Evolutionary conservation across 2,888 invertebrate species (phyloP).

Genomic region (Synergus itoensis): DNA sequence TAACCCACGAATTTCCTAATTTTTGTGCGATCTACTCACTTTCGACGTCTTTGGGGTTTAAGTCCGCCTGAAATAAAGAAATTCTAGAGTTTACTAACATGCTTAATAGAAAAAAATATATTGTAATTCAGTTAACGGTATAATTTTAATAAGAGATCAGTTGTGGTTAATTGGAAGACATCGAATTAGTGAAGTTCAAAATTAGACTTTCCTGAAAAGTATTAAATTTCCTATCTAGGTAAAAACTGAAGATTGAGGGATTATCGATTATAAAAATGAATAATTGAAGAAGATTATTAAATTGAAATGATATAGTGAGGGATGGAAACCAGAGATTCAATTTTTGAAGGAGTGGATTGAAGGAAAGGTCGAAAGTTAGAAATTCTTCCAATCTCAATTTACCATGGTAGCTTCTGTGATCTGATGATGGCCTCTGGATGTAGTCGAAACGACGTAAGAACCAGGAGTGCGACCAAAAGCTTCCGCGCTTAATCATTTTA

Average conservation of each 20-base stretch:
- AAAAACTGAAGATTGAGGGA: constrained; percentile 44
- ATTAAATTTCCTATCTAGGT: not conserved
- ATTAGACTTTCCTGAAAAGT: not conserved
- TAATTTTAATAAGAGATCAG: not conserved
- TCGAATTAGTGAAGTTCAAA: not conserved
- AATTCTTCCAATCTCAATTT: constrained; percentile 48
- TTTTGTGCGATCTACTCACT: constrained; percentile 83
- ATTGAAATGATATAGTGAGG: not conserved
- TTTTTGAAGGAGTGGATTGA: not conserved
- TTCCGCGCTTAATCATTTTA: constrained; percentile 86
- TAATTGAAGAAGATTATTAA: not conserved
- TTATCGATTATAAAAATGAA: not conserved
- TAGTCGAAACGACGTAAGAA: constrained; percentile 87
- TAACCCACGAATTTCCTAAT: not conserved
- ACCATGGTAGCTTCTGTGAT: constrained; percentile 71
- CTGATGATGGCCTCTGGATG: constrained; percentile 79
- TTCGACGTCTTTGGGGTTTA: constrained; percentile 92
- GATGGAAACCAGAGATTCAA: not conserved
- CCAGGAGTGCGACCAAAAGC: constrained; percentile 88
- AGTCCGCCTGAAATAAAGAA: constrained; percentile 87
- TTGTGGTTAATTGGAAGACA: not conserved
- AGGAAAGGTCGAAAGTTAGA: constrained; percentile 32
- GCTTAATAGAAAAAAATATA: not conserved
- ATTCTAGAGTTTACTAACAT: not conserved
- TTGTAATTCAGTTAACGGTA: not conserved